Base-by-base conservation (phyloP, 2,113 vertebrate species). In the Theristicus caerulescens region DNA sequence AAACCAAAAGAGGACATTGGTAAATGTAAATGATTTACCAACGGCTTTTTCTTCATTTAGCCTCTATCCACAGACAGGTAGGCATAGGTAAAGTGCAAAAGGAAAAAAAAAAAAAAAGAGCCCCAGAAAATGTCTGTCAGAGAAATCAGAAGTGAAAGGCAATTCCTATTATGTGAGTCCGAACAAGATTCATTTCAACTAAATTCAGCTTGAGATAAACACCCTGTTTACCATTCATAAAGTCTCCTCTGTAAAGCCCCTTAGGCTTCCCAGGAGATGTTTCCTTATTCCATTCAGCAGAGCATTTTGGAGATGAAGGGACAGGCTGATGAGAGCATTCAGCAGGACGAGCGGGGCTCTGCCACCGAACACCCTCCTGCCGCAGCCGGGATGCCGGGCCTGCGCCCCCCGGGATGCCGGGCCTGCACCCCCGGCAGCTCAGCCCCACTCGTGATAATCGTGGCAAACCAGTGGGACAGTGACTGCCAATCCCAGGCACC, bases 371-470 rank as follows among this genome's bases (percentile, higher is more conserved):
- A 2, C 52, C 12, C 44, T n/a, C 72, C 54, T 2, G 8, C 20
- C 1, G 0, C 52, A 36, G 66, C 74, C 1, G 44, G 42, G 76
- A 24, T 7, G 64, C 32, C 3, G 11, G 11, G 9, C 26, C 20
- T 16, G 58, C 58, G 13, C 8, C 15, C 51, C n/a, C 21, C 1
- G 44, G 42, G 76, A 24, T 7, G 64, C 32, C 3, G 11, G 11
- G 9, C 26, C 20, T 16, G 58, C 58, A 15, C 8, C 15, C 51
- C n/a, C 21, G 1, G 40, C 54, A 49, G 79, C 46, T 26, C 54
- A 12, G 59, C 16, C 29, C 82, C 44, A 1, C 57, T n/a, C 17
- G 0, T 0, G 25, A 82, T 11, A 3, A 25, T 3, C 2, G 21
- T 1, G 52, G 31, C 51, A 32, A 22, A 54, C 3, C n/a, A 8